phyloP scores from a whole-genome alignment of 2,797 vertebrate genomes.

The Myotis vivesi region DNA sequence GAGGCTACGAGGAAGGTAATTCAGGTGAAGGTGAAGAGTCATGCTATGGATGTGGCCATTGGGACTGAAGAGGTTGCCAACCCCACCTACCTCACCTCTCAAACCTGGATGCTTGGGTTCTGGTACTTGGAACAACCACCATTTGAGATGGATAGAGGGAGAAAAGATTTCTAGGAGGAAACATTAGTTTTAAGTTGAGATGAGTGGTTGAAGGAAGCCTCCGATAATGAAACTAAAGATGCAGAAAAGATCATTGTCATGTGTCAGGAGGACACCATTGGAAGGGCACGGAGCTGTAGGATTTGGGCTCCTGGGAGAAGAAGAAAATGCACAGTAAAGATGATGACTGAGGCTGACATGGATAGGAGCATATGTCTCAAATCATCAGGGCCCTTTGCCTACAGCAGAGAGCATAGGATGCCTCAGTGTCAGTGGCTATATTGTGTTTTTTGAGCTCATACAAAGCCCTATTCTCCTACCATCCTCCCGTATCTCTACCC shows the following conservation, averaged over 20 bases:
- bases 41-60: not conserved
- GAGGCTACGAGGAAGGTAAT: not conserved
- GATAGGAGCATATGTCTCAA: not conserved
- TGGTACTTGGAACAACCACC: not conserved
- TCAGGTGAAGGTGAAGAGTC: not conserved
- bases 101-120: not conserved
- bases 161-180: not conserved
- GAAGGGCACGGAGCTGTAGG: not conserved
- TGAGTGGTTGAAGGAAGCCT: not conserved
- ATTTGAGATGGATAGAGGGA: not conserved
- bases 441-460: not conserved
- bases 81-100: not conserved
- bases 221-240: not conserved
- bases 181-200: not conserved
- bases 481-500: rapidly evolving
- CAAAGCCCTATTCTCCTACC: rapidly evolving
- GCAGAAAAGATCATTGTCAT: not conserved
- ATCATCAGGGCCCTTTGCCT: not conserved
- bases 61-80: not conserved
- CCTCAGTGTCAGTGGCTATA: not conserved
- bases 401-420: not conserved
- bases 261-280: not conserved
- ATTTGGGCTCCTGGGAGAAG: not conserved
- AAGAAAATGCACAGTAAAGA: not conserved
- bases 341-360: not conserved